Base-by-base conservation (phyloP, 1,140 invertebrate species). In the Brevipalpus yothersi region DNA sequence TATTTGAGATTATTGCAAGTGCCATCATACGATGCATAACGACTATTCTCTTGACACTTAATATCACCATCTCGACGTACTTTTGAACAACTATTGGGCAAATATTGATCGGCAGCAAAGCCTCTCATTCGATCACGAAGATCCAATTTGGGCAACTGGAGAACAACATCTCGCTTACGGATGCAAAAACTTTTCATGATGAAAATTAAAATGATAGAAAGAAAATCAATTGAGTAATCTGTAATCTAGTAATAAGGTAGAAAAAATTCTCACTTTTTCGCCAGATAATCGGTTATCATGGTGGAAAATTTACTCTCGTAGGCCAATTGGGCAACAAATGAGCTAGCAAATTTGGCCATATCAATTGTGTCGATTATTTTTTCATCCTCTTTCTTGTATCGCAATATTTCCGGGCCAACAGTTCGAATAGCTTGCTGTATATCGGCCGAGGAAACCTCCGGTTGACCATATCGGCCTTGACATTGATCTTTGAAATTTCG, bases 1-100 rank as follows among this genome's bases (percentile, higher is more conserved):
- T 93, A 77, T 59, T 79, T 76, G 17, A 94, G 73, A 71, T 99
- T 98, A 70, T 99, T 99, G 69, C 95, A 99, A 19, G 81, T 85
- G 1, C 94, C 95, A 71, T 95, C 89, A 59, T 87, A 79, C 17
- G 78, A 83, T 0, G 94, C 77, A 68, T 95, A 98, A 9, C n/a
- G 41, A n/a, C 19, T 19, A 21, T 58, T 19, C 10, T 13, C n/a
- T 13, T 57, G 15, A 21, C 56, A 57, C 11, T 42, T 57, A 8
- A 43, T 13, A 12, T 57, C 23, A 23, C 10, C 23, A 11, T 11
- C 9, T 8, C n/a, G 12, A 19, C n/a, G 23, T 13, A 9, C 15
- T n/a, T n/a, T n/a, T 13, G 49, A 13, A 51, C 53, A 55, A 55
- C 40, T 55, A 3, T 21, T 55, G 23, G 53, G 23, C 39, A 41